Percentiles rank a stretch among this genome's conserved stretches.
Conservation (phyloP, 2,888 invertebrate genomes). For the Melipona beecheii region DNA sequence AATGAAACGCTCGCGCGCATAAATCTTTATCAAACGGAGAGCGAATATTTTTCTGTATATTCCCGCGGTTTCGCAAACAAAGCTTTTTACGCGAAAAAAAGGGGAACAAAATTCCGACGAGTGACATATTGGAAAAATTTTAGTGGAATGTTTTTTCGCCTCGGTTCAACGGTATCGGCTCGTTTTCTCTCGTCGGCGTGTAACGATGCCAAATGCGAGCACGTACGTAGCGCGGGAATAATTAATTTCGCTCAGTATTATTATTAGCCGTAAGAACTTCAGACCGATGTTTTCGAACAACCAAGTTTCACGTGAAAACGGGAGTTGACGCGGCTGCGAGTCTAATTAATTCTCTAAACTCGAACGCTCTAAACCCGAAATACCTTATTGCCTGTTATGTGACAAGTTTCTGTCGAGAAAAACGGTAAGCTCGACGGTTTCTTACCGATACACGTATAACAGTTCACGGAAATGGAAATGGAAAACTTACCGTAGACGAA, state of each 20-base stretch:
- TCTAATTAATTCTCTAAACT: conserved; percentile 74
- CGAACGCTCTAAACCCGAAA: conserved; percentile 50
- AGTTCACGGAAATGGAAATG: too few species aligned
- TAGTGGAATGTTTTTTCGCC: not conserved
- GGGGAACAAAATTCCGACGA: not conserved
- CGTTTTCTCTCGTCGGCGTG: not conserved
- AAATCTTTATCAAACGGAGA: not conserved
- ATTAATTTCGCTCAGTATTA: conserved; percentile 31
- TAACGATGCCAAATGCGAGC: not conserved
- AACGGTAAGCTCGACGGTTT: conserved; percentile 16
- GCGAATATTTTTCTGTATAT: not conserved
- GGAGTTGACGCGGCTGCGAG: conserved; percentile 37
- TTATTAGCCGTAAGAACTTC: conserved; percentile 23
- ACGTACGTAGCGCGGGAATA: conserved; percentile 7
- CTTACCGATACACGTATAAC: not conserved
- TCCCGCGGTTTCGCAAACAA: not conserved
- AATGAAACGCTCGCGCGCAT: not conserved
- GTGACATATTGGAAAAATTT: conserved; percentile 5
- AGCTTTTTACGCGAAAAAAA: not conserved
- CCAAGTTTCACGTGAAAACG: conserved; percentile 27
- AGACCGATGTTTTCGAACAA: conserved; percentile 21
- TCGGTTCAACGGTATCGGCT: not conserved
- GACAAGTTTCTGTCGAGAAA: conserved; percentile 49
- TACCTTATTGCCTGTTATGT: conserved; percentile 46
- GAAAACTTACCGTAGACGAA: too few species aligned